phyloP scores from a whole-genome alignment of 2,113 vertebrate species.

The Pedetes capensis region DNA sequence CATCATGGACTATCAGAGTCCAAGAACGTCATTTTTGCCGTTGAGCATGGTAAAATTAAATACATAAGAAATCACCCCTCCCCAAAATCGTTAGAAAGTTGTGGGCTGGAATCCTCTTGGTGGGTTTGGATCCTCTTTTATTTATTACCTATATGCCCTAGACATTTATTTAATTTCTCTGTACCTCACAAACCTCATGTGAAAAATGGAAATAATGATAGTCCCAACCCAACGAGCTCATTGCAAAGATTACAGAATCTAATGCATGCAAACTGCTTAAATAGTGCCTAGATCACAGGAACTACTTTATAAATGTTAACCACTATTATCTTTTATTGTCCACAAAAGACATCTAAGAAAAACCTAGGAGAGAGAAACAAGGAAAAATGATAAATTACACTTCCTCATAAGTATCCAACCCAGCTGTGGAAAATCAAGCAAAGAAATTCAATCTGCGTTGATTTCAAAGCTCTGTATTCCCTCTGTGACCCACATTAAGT shows the following conservation, averaged over 20 bases:
- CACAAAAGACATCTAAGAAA: constrained; percentile 23
- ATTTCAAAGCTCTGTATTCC: background rate
- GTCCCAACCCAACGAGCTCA: background rate
- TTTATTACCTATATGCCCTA: background rate
- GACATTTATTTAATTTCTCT: background rate
- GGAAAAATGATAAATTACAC: background rate
- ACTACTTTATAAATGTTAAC: background rate
- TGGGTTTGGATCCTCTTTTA: background rate
- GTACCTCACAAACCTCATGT: background rate
- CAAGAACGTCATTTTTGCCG: background rate
- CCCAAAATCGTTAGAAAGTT: background rate
- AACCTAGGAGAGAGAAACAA: background rate
- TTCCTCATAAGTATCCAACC: background rate
- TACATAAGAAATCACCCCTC: background rate
- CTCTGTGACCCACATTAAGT: background rate
- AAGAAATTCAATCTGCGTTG: background rate
- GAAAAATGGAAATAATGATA: background rate
- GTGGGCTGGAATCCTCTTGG: background rate
- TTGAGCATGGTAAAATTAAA: background rate
- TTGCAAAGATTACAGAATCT: background rate
- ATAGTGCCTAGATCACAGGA: background rate
- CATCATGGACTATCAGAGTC: background rate
- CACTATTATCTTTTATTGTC: background rate
- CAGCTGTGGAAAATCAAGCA: constrained; percentile 31
- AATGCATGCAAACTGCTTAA: background rate